Evolutionary conservation across 2,797 vertebrate species (phyloP).

Genomic region (Acrossocheilus fasciatus): DNA sequence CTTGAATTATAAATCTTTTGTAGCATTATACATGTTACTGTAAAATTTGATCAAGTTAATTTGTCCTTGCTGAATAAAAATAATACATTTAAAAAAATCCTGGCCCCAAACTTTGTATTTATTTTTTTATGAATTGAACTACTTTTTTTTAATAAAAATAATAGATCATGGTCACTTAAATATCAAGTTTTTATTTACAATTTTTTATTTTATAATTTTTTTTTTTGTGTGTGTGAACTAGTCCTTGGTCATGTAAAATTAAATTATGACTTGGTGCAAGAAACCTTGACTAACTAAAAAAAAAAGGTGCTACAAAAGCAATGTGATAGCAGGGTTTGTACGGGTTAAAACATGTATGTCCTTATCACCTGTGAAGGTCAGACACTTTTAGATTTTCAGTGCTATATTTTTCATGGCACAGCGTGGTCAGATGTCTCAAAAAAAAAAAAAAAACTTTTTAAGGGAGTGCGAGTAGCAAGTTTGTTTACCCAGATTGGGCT

Average conservation of each 20-base stretch:
- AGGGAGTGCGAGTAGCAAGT: background rate
- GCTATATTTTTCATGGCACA: background rate
- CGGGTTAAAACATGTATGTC: background rate
- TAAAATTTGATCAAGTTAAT: background rate
- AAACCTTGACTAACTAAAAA: constrained; percentile 5
- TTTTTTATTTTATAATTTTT: no score
- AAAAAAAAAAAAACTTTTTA: background rate
- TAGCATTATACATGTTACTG: background rate
- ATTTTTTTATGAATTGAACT: no score
- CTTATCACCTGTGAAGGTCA: constrained; percentile 29
- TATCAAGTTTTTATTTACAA: background rate
- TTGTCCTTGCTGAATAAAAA: background rate
- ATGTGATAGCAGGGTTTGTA: background rate
- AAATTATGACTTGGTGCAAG: background rate
- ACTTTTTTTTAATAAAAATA: background rate
- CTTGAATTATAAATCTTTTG: background rate
- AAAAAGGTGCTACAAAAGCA: background rate
- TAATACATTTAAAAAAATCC: background rate
- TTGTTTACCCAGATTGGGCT: constrained; percentile 48
- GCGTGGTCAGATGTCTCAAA: background rate
- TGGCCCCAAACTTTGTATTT: background rate
- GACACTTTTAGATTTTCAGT: background rate
- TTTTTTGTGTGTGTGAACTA: background rate
- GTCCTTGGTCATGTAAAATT: background rate
- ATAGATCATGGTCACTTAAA: background rate